Evolutionary conservation across 1,140 invertebrate genomes (phyloP), one percentile per base, ranked within the genome.

Genomic region (Rhagoletis zephyria): DNA sequence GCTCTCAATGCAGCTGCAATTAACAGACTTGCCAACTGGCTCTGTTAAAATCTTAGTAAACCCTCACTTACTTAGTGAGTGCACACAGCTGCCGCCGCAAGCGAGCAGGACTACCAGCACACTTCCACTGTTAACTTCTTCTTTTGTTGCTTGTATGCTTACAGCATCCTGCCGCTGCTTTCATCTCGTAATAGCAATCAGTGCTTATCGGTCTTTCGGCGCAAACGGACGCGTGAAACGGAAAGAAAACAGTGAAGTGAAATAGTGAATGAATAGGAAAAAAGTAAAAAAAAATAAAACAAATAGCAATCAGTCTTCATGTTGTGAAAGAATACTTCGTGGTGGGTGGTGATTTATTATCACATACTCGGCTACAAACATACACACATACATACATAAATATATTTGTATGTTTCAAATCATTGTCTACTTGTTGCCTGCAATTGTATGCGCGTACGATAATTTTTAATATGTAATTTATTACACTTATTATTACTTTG

Each of bases 161-260:
- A 81, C 74, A 81, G 74, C 74, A 81, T 81, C 74, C 74, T 19
- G 48, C 10, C 74, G 48, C 14, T 7, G 10, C 74, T 56, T 81
- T 19, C 48, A 81, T 9, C n/a, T 9, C 48, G 30, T 30, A 30
- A 56, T 19, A 6, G n/a, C 45, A 56, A 30, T 81, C 74, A 81
- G 74, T 81, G 14, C 51, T 81, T 81, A 81, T 56, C 74, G 48
- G 74, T 81, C 48, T 81, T 59, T 42, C 74, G 48, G 51, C 74
- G 74, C n/a, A 10, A 56, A 9, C 9, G 74, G 48, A 81, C 48
- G 74, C 74, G 74, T 81, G 48, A 51, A 59, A 51, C 74, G 74
- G 74, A 9, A 81, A 81, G 12, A 56, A 59, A n/a, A 0, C n/a
- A 7, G 14, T 19, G 5, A 30, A 81, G 4, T 9, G 4, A 56